Evolutionary conservation across 2,888 invertebrate species (phyloP), one percentile per base, ranked within the genome.

Genomic region (Dasypogon diadema): DNA sequence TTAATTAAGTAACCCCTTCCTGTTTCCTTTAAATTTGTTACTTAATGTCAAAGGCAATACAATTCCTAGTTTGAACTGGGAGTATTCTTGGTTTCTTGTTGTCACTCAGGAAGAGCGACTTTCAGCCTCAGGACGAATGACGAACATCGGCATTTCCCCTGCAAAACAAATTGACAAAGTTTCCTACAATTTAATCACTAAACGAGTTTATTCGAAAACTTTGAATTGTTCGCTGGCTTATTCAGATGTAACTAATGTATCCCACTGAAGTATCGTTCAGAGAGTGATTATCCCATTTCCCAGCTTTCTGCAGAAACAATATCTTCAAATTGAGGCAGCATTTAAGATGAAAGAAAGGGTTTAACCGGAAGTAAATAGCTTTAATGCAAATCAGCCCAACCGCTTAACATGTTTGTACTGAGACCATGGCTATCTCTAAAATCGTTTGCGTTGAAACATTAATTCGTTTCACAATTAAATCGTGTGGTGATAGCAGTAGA

Each of bases 131-230:
- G n/a, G n/a, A n/a, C n/a, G n/a, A n/a, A n/a, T 63, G 16, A 63
- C 34, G 63, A 42, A 63, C 34, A 63, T 63, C 63, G 63, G 42
- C 63, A 18, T 63, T 21, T 16, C 34, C 37, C 42, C 37, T 21
- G 34, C 37, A 37, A 63, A 63, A 63, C 42, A 63, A 63, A 63
- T 63, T 63, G 63, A 63, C 63, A 63, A 63, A 63, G 63, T 63
- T 63, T 63, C 63, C 42, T 63, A 34, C 63, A 63, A 63, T 63
- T 63, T 63, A 63, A 63, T 63, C 63, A 63, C 30, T 18, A 34
- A 63, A 63, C 42, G 63, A 42, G 63, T 63, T 63, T 63, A 42
- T 63, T 37, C 63, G 63, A 63, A 63, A 63, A 63, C 63, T 63
- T 63, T 30, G 63, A 18, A 63, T 18, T 42, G 63, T 21, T 63